Percentiles rank a stretch among this genome's conserved stretches.
Conservation (phyloP, 2,888 invertebrate genomes). For the Philereme transversata region DNA sequence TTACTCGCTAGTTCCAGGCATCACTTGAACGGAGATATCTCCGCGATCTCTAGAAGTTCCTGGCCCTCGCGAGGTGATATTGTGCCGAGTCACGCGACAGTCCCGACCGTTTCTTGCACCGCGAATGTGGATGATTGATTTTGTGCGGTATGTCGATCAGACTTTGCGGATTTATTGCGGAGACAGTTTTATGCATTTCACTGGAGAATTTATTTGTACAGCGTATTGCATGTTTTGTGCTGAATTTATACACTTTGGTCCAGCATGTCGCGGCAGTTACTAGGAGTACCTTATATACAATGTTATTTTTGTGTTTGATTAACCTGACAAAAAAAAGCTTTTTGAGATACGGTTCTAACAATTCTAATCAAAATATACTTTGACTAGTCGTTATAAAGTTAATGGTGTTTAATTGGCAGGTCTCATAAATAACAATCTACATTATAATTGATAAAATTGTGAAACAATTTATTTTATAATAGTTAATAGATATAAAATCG, state of each 20-base stretch:
- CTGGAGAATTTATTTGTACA: too few species aligned
- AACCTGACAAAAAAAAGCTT: background rate
- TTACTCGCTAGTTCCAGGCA: constrained; percentile 18
- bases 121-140: constrained; percentile 36
- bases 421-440: constrained; percentile 11
- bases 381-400: background rate
- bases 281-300: too few species aligned
- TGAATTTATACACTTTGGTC: too few species aligned
- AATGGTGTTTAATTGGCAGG: constrained; percentile 13
- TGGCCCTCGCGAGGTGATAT: constrained; percentile 52
- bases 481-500: constrained; percentile 12
- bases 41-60: constrained; percentile 60
- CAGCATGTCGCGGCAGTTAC: too few species aligned
- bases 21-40: constrained; percentile 65
- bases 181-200: constrained; percentile 4
- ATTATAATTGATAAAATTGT: constrained; percentile 20
- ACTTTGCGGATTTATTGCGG: constrained; percentile 20
- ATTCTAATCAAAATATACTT: background rate
- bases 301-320: too few species aligned
- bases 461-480: constrained; percentile 15
- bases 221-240: too few species aligned
- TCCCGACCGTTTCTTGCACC: constrained; percentile 22
- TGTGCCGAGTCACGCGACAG: constrained; percentile 59
- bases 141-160: constrained; percentile 18
- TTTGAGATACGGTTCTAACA: background rate